Conservation (phyloP, 2,888 invertebrate genomes). For the Cheilosia pagana region DNA sequence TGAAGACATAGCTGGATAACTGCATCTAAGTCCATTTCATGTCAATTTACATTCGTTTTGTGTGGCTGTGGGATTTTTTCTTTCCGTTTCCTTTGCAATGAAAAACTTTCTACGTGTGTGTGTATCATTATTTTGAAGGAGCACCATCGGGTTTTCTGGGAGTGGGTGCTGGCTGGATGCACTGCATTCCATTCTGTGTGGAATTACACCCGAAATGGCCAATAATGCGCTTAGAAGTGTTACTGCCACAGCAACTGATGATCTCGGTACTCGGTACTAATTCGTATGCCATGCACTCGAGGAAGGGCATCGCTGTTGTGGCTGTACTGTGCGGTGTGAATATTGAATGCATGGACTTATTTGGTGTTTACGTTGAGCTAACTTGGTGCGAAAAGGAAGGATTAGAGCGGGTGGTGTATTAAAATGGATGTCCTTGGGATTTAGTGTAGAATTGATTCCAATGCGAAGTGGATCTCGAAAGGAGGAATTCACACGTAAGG, state of each 20-base stretch:
- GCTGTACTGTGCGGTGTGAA: slow-evolving; percentile 22
- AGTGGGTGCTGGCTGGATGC: neutral
- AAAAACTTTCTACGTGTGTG: slow-evolving; percentile 17
- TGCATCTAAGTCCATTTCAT: slow-evolving; percentile 72
- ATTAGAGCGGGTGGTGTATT: slow-evolving; percentile 1
- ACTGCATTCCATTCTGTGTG: neutral
- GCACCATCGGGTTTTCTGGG: neutral
- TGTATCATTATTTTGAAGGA: neutral
- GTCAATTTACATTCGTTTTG: slow-evolving; percentile 67
- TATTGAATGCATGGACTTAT: slow-evolving; percentile 57
- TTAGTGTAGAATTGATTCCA: slow-evolving; percentile 1
- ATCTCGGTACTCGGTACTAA: slow-evolving; percentile 27
- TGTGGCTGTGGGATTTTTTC: slow-evolving; percentile 11
- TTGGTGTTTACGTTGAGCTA: slow-evolving; percentile 33
- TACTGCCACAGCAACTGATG: slow-evolving; percentile 18
- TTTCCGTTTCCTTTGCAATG: neutral
- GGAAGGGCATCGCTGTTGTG: slow-evolving; percentile 25
- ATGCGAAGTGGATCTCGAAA: neutral
- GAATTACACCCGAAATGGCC: slow-evolving; percentile 54
- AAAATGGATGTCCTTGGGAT: neutral
- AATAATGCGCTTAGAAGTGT: slow-evolving; percentile 63
- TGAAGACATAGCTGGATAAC: slow-evolving; percentile 42
- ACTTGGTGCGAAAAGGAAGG: neutral
- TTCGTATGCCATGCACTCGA: slow-evolving; percentile 54
- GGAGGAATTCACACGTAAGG: neutral